phyloP scores from a whole-genome alignment of 2,113 vertebrate genomes.

The Pituophis catenifer region DNA sequence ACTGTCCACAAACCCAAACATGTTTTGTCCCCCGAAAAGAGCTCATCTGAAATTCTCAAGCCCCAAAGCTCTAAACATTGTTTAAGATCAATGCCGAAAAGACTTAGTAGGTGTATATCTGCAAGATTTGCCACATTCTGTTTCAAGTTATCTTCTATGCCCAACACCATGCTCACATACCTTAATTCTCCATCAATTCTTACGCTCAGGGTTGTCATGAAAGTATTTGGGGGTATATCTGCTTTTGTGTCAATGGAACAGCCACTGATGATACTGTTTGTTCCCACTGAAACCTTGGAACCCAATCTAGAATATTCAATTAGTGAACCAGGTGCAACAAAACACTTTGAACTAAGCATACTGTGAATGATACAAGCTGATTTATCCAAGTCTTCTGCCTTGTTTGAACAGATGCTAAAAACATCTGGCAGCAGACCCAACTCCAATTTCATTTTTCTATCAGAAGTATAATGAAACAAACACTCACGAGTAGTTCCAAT shows the following conservation, averaged over 20 bases:
- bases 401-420: conserved; percentile 68
- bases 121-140: conserved; percentile 62
- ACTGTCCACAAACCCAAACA: conserved; percentile 82
- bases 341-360: conserved; percentile 68
- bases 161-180: conserved; percentile 81
- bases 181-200: conserved; percentile 36
- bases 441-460: conserved; percentile 74
- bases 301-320: conserved; percentile 85
- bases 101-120: conserved; percentile 58
- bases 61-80: conserved; percentile 78
- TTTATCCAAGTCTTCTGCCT: not conserved
- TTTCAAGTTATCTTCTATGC: conserved; percentile 82
- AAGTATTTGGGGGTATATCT: conserved; percentile 72
- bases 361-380: conserved; percentile 79
- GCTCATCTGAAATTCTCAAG: conserved; percentile 62
- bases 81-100: conserved; percentile 72
- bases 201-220: conserved; percentile 83
- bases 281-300: conserved; percentile 71
- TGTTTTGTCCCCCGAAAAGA: conserved; percentile 71
- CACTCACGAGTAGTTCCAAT: conserved; percentile 88
- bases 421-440: conserved; percentile 76
- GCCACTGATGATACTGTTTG: conserved; percentile 80
- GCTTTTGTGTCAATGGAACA: conserved; percentile 61
- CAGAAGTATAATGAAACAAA: conserved; percentile 80
- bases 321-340: conserved; percentile 74